phyloP scores from a whole-genome alignment of 1,140 invertebrate genomes.

The Maniola jurtina region DNA sequence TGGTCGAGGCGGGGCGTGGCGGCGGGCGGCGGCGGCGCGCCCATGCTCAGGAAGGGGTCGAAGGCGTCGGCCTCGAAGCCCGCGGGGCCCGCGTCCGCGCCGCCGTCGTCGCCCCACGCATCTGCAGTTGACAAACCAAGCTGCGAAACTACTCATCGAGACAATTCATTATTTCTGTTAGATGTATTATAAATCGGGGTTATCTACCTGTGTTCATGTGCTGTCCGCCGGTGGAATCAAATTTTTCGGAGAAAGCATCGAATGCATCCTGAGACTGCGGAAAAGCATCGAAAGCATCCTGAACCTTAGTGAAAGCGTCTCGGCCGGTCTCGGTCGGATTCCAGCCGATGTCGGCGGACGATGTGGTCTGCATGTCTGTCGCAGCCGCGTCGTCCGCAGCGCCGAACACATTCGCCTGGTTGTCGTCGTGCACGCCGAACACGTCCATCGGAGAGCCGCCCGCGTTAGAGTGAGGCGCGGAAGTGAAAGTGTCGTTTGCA shows the following conservation, averaged over 20 bases:
- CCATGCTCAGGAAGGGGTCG: slow-evolving; percentile 90
- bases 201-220: slow-evolving; percentile 55
- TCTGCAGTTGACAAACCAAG: slow-evolving; percentile 29
- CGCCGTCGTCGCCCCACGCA: slow-evolving; percentile 81
- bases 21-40: slow-evolving; percentile 84
- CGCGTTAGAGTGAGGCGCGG: slow-evolving; percentile 4
- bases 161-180: no score
- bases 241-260: slow-evolving; percentile 92
- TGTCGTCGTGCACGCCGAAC: slow-evolving; percentile 26
- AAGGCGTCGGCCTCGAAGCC: slow-evolving; percentile 88
- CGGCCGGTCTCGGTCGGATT: slow-evolving; percentile 21
- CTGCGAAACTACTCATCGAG: no score
- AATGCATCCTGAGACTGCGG: slow-evolving; percentile 80
- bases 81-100: slow-evolving; percentile 62
- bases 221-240: slow-evolving; percentile 82
- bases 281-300: slow-evolving; percentile 50
- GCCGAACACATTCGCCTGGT: slow-evolving; percentile 32
- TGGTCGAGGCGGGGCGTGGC: slow-evolving; percentile 80
- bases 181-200: not conserved
- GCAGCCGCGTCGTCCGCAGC: slow-evolving; percentile 3
- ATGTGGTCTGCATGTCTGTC: not conserved
- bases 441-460: slow-evolving; percentile 23
- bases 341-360: slow-evolving; percentile 36
- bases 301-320: slow-evolving; percentile 14
- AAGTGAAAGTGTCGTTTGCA: slow-evolving; percentile 4